Percentiles rank a stretch among this genome's conserved stretches.
These are phyloP conservation scores for Latrodectus elegans DNA, from an alignment of 2,888 invertebrate species.

Conservation along the genomic window DNA sequence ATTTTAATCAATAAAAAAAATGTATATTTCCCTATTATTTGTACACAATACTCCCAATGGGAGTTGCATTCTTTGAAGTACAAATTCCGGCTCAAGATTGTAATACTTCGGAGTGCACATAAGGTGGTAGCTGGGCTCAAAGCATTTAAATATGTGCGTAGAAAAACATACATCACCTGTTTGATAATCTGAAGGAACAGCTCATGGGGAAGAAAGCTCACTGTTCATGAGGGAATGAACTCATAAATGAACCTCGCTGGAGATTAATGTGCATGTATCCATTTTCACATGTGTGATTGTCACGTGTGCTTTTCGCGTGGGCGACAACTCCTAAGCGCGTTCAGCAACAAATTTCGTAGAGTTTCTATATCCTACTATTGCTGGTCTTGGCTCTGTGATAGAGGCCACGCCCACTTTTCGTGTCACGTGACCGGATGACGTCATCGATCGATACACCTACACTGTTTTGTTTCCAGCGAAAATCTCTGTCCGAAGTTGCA, in stretches of 20 bases:
- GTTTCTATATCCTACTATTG: neutral
- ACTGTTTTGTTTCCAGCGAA: constrained; percentile 2
- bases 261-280: neutral
- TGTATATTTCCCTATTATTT: too few relatives aligned
- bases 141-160: neutral
- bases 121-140: too few relatives aligned
- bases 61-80: too few relatives aligned
- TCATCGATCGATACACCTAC: constrained; percentile 40
- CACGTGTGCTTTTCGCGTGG: neutral
- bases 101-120: too few relatives aligned
- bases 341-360: constrained; percentile 3
- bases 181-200: neutral
- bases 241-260: neutral
- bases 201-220: neutral
- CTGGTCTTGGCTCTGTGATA: neutral
- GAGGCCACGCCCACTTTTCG: constrained; percentile 34
- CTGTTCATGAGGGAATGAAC: neutral
- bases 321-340: neutral
- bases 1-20: too few relatives aligned
- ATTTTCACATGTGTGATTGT: neutral
- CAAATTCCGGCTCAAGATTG: too few relatives aligned
- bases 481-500: constrained; percentile 5
- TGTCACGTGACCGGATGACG: constrained; percentile 35
- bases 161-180: neutral
- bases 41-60: too few relatives aligned